Percentiles rank a stretch among this genome's conserved stretches.
These are phyloP conservation scores for Caradrina kadenii DNA, from an alignment of 2,888 invertebrate genomes.

Conservation along the genomic window DNA sequence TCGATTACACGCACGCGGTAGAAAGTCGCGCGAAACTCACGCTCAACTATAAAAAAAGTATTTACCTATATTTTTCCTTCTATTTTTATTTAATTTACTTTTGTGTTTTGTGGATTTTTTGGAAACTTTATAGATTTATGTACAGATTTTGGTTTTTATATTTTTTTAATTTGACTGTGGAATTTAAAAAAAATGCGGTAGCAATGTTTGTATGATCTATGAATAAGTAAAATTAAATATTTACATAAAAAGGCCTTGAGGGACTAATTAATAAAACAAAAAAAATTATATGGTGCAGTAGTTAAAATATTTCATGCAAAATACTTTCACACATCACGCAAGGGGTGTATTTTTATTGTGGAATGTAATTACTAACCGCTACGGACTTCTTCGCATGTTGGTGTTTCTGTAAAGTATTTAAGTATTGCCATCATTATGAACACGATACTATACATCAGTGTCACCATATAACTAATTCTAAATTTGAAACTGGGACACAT, in stretches of 20 bases:
- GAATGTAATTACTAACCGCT: constrained; percentile 50
- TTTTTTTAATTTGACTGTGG: background rate
- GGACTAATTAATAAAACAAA: background rate
- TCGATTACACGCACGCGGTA: constrained; percentile 68
- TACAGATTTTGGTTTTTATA: background rate
- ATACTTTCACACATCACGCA: constrained; percentile 55
- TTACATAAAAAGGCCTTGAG: background rate
- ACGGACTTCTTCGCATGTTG: constrained; percentile 38
- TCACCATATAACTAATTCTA: constrained; percentile 18
- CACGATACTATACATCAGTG: constrained; percentile 35
- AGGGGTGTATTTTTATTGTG: constrained; percentile 35
- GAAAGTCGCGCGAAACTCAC: constrained; percentile 67
- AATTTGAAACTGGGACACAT: constrained; percentile 31
- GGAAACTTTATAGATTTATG: background rate
- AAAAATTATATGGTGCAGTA: constrained; percentile 20
- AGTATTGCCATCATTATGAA: constrained; percentile 29
- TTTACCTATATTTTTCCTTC: constrained; percentile 19
- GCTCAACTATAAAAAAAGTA: constrained; percentile 43
- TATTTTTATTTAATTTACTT: constrained; percentile 5
- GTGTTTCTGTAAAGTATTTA: constrained; percentile 34
- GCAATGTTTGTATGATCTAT: background rate
- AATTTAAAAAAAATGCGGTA: background rate
- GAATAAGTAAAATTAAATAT: background rate
- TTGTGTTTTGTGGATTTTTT: constrained; percentile 36
- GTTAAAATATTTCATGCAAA: constrained; percentile 30